Evolutionary conservation across 2,797 vertebrate species (phyloP).

Genomic region (Rhynchonycteris naso): DNA sequence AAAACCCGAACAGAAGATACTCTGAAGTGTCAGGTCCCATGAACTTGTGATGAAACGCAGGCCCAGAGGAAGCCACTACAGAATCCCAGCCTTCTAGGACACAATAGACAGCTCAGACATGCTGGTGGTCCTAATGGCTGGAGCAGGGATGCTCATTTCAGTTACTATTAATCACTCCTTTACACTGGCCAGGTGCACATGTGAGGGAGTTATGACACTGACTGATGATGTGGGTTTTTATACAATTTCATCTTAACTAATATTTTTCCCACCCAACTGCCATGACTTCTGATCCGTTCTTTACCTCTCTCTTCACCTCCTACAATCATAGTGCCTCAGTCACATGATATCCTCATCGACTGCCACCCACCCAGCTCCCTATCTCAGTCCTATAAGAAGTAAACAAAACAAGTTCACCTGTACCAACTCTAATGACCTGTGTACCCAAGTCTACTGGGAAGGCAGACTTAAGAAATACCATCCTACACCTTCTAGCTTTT

Average conservation of each 20-base stretch:
- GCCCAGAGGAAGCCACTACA: neutral
- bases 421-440: neutral
- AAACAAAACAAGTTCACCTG: neutral
- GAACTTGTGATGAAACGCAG: constrained; percentile 16
- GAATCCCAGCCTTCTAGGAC: neutral
- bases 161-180: neutral
- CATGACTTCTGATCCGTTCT: neutral
- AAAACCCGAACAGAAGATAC: constrained; percentile 10
- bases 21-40: constrained; percentile 28
- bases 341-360: neutral
- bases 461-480: neutral
- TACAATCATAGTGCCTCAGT: neutral
- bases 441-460: neutral
- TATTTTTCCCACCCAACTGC: neutral
- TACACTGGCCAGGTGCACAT: neutral
- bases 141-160: neutral
- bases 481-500: neutral
- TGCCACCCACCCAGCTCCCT: neutral
- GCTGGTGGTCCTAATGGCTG: neutral
- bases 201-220: neutral
- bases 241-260: neutral
- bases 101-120: rapidly evolving
- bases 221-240: neutral
- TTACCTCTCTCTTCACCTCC: neutral
- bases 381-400: neutral